Conservation (phyloP, 1,140 invertebrate genomes). For the Oryzaephilus surinamensis region DNA sequence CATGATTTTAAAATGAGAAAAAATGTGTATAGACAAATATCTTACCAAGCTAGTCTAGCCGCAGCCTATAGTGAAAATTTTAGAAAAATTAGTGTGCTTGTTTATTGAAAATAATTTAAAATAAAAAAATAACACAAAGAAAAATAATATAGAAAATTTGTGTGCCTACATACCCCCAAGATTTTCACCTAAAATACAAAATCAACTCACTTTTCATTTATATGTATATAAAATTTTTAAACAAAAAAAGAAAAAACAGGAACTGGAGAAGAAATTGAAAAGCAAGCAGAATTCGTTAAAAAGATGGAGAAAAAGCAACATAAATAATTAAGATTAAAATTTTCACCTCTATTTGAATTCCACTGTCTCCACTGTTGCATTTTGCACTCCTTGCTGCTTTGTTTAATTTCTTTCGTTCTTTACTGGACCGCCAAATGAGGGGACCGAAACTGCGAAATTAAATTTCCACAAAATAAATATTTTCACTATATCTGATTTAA, state of each 20-base stretch:
- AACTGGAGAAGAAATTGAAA: constrained; percentile 2
- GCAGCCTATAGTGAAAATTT: constrained; percentile 34
- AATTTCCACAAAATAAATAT: too few relatives aligned
- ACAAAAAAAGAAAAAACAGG: too few relatives aligned
- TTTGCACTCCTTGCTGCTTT: constrained; percentile 59
- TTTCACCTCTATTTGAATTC: constrained; percentile 59
- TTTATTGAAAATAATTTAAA: constrained; percentile 1
- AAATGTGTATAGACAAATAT: constrained; percentile 22
- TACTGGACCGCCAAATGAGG: constrained; percentile 58
- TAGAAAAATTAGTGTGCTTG: constrained; percentile 27
- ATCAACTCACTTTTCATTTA: neutral
- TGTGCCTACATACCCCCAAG: constrained; percentile 4
- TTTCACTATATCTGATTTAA: too few relatives aligned
- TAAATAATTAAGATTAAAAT: too few relatives aligned
- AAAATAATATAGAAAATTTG: constrained; percentile 9
- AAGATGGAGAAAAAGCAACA: neutral
- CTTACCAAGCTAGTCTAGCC: constrained; percentile 38
- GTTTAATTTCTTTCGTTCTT: constrained; percentile 55
- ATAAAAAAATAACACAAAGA: neutral
- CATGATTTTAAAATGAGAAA: neutral
- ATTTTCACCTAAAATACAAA: too few relatives aligned
- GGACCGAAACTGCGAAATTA: constrained; percentile 52
- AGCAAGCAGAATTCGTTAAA: neutral
- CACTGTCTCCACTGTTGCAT: constrained; percentile 65
- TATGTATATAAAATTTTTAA: constrained; percentile 1